Evolutionary conservation across 1,140 invertebrate genomes (phyloP), one percentile per base, ranked within the genome.

Genomic region (Solenopsis invicta): DNA sequence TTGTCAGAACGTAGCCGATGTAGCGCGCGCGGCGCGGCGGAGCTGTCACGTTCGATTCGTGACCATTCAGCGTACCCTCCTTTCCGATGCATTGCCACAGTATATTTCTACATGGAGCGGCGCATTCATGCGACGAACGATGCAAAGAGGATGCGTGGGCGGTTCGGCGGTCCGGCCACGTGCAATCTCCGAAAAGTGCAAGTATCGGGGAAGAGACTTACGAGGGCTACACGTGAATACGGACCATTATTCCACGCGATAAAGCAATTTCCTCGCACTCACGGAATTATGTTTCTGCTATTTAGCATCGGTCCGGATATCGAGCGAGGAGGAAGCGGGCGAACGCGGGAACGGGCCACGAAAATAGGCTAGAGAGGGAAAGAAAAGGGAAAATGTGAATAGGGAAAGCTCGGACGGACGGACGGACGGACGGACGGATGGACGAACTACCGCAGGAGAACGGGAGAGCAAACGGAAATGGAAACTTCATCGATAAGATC

Each of bases 201-300:
- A 64, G 66, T 75, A 77, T 50, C 54, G 54, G 72, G 81, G 56
- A 82, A 90, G 91, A 93, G 93, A 94, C 82, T 93, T 93, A 94
- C 91, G 91, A 94, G 93, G 88, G 88, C 86, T 88, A 87, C 76
- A 89, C 84, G 91, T 93, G 93, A 93, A 94, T 93, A 91, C 92
- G 87, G 82, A 86, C 91, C 94, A 94, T 94, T 95, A 95, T 95
- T 94, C 94, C 94, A 87, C 90, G 86, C 93, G 92, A 95, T 95
- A 94, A 94, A 94, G 92, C 94, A 92, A 95, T 95, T 94, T 66
- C 85, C 45, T 87, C 87, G 92, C 90, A 93, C 93, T 94, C 91
- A 92, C 88, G 89, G 85, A 94, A 93, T 93, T 94, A 94, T 93
- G 92, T 93, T 92, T 90, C 89, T 91, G 76, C 93, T 94, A 93